phyloP scores from a whole-genome alignment of 1,140 invertebrate species.

The Drosophila persimilis region DNA sequence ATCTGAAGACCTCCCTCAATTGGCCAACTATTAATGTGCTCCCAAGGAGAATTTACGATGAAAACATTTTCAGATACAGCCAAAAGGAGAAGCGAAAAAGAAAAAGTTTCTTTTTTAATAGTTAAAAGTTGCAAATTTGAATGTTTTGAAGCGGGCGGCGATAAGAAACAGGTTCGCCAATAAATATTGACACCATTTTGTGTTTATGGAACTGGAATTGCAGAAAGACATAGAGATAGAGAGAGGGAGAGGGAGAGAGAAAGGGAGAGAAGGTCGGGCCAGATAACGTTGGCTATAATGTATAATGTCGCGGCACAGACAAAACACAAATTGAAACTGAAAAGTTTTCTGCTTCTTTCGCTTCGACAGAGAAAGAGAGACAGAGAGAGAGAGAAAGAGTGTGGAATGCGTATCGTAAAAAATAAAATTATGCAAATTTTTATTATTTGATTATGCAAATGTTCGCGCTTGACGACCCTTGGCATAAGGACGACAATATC shows the following conservation, averaged over 20 bases:
- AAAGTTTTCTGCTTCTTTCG: conserved; percentile 40
- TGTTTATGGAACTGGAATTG: conserved; percentile 47
- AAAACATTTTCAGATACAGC: conserved; percentile 51
- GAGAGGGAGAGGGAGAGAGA: neutral
- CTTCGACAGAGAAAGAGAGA: neutral
- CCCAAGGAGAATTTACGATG: conserved; percentile 57
- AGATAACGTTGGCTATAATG: conserved; percentile 68
- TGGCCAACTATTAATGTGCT: conserved; percentile 30
- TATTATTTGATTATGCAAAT: conserved; percentile 83
- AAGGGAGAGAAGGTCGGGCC: conserved; percentile 10
- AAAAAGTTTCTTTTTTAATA: conserved; percentile 60
- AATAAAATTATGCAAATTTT: conserved; percentile 83
- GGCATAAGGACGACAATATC: conserved; percentile 82
- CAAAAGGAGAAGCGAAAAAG: conserved; percentile 26
- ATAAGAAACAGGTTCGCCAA: conserved; percentile 81
- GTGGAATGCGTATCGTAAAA: conserved; percentile 75
- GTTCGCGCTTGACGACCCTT: conserved; percentile 82
- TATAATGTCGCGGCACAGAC: conserved; percentile 54
- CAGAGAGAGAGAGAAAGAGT: conserved; percentile 20
- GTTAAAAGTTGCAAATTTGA: conserved; percentile 77
- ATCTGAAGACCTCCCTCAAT: conserved; percentile 3
- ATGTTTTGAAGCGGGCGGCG: conserved; percentile 29
- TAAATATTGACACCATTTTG: conserved; percentile 82
- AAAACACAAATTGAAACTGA: conserved; percentile 56
- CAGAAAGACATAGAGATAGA: neutral